These are phyloP conservation scores for Tapera naevia DNA, from an alignment of 2,797 vertebrate genomes.

Conservation along the genomic window DNA sequence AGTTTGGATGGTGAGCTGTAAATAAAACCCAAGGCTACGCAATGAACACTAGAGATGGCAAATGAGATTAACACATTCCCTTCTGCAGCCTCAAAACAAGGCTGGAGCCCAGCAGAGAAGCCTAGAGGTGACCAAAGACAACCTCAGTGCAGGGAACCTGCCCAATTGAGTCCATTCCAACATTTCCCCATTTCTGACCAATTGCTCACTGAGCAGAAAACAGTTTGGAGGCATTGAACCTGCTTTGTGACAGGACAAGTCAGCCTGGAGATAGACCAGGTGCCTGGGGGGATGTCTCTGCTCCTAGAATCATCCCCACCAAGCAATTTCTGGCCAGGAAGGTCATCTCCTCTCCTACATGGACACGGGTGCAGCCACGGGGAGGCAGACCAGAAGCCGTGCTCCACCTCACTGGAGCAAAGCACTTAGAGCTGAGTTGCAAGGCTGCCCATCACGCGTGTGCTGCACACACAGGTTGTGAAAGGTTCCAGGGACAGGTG, in stretches of 20 bases:
- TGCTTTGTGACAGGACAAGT: background rate
- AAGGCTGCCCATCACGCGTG: fast-evolving
- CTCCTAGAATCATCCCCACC: background rate
- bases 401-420: background rate
- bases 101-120: background rate
- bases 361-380: background rate
- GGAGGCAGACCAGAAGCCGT: background rate
- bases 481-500: background rate
- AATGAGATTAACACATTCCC: background rate
- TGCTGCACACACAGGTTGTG: fast-evolving
- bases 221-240: fast-evolving
- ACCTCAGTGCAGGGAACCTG: fast-evolving
- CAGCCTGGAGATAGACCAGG: background rate
- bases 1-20: background rate
- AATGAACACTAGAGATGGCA: background rate
- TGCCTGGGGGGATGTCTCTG: background rate
- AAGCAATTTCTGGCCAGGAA: background rate
- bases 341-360: background rate
- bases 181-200: background rate
- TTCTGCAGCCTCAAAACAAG: background rate
- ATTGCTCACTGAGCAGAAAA: background rate
- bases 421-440: background rate
- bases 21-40: background rate
- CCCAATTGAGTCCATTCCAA: background rate
- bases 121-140: background rate